A percentile compares a stretch with the other conserved stretches of the same genome.
Conservation (phyloP, 2,113 vertebrate species). For the Corydoras sp. region DNA sequence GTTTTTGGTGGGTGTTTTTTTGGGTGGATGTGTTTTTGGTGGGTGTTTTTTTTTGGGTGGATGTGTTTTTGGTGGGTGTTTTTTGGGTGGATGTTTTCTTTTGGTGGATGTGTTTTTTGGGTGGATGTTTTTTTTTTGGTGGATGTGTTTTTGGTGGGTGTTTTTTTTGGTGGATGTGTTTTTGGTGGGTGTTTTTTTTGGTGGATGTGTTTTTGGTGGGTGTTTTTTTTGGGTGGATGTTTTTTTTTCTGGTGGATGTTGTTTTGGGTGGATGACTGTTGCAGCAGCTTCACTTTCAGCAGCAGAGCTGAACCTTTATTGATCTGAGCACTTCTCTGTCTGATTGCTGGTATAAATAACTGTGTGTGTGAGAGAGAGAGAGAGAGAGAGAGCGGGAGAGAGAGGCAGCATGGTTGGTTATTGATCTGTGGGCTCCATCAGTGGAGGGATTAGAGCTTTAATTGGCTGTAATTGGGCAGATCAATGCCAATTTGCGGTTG, state of each 20-base stretch:
- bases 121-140: too few relatives aligned
- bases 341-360: constrained; percentile 9
- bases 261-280: not conserved
- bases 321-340: not conserved
- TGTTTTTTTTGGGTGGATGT: too few relatives aligned
- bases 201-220: not conserved
- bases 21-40: not conserved
- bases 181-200: too few relatives aligned
- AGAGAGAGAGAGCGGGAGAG: constrained; percentile 1
- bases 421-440: constrained; percentile 29
- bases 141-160: too few relatives aligned
- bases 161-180: too few relatives aligned
- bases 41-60: too few relatives aligned
- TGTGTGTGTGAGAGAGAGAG: constrained; percentile 8
- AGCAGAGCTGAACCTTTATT: not conserved
- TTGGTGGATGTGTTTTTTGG: too few relatives aligned
- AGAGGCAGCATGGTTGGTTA: not conserved
- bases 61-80: too few relatives aligned
- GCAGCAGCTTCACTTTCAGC: constrained; percentile 35
- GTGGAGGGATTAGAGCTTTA: constrained; percentile 12
- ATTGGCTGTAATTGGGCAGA: constrained; percentile 23
- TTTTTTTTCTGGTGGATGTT: not conserved
- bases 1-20: not conserved
- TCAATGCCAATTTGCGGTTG: constrained; percentile 1
- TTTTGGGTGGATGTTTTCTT: too few relatives aligned